Conservation (phyloP, 2,888 invertebrate genomes). For the Chloromyia formosa region DNA sequence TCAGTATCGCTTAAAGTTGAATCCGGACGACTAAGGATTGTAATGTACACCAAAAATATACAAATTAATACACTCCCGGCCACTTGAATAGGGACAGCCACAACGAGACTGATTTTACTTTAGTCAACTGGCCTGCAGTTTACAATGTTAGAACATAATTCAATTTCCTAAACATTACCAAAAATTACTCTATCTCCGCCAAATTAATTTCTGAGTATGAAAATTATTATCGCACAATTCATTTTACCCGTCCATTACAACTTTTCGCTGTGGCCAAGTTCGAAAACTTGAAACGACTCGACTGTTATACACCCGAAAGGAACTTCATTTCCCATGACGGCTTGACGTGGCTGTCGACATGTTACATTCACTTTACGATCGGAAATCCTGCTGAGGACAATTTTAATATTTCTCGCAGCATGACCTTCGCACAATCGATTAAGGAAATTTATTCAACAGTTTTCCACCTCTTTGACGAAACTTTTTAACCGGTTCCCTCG, state of each 20-base stretch:
- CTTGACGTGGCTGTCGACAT: background rate
- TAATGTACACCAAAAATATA: too few species aligned
- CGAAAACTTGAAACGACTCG: background rate
- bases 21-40: too few species aligned
- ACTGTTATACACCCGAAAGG: background rate
- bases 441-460: slow-evolving; percentile 12
- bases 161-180: too few species aligned
- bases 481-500: too few species aligned
- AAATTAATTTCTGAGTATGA: background rate
- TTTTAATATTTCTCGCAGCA: slow-evolving; percentile 27
- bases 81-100: too few species aligned
- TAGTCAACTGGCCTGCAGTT: too few species aligned
- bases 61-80: too few species aligned
- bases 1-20: too few species aligned
- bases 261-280: background rate
- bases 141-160: too few species aligned
- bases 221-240: background rate
- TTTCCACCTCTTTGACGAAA: background rate
- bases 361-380: slow-evolving; percentile 2
- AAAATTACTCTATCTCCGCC: too few species aligned
- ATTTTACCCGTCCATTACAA: background rate
- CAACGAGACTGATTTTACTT: too few species aligned
- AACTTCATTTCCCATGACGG: background rate
- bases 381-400: slow-evolving; percentile 25
- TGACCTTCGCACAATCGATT: slow-evolving; percentile 4